phyloP scores from a whole-genome alignment of 64 coral and sea anemone species.

The Pocillopora damicornis region DNA sequence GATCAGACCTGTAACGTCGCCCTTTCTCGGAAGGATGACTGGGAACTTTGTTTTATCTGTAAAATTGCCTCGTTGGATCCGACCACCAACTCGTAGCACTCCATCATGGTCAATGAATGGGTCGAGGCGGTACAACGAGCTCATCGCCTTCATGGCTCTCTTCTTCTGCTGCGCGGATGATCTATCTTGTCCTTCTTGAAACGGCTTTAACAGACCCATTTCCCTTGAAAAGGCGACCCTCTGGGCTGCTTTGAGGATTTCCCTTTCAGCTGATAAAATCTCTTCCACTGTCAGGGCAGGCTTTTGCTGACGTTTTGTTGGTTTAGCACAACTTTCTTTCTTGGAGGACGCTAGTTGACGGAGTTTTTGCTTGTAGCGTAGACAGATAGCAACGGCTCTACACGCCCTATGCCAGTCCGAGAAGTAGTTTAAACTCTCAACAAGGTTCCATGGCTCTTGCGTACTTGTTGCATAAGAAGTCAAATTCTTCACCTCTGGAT shows the following conservation, averaged over 20 bases:
- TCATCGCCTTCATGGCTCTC: not conserved
- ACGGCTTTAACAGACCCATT: not conserved
- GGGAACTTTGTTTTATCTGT: no score
- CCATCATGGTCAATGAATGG: slow-evolving; percentile 2
- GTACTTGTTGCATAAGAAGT: no score
- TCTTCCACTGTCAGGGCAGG: no score
- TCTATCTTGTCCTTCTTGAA: slow-evolving; percentile 14
- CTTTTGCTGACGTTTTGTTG: not conserved
- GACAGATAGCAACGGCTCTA: slow-evolving; percentile 7
- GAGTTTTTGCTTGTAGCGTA: slow-evolving; percentile 12
- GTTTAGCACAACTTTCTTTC: not conserved
- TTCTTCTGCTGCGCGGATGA: slow-evolving; percentile 1
- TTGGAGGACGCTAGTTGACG: not conserved
- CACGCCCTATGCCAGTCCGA: not conserved
- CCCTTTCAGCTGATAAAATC: no score
- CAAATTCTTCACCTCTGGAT: not conserved
- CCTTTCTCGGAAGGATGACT: no score
- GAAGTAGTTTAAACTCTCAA: not conserved
- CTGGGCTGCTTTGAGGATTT: no score
- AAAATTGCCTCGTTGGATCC: not conserved
- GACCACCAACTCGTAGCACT: not conserved
- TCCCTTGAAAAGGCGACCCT: no score
- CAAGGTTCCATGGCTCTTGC: not conserved
- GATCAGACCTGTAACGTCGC: no score
- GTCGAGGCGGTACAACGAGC: not conserved